These are phyloP conservation scores for Neopipo cinnamomea DNA, from an alignment of 2,113 vertebrate species.

Conservation along the genomic window DNA sequence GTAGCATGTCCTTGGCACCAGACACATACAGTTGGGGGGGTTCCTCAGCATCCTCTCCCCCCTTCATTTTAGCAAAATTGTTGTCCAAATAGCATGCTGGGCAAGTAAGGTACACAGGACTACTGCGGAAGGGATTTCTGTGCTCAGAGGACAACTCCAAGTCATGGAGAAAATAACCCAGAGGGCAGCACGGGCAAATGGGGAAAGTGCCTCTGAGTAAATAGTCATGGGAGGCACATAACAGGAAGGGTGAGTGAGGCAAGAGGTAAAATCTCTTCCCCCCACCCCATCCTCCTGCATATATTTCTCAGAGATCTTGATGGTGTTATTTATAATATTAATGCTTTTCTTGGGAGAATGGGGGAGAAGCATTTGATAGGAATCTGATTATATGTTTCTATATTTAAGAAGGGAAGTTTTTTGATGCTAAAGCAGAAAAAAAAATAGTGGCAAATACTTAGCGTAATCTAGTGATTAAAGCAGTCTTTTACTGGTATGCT, in stretches of 20 bases:
- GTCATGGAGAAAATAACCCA: not conserved
- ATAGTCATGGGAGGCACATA: not conserved
- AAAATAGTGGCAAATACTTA: not conserved
- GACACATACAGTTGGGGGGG: rapidly evolving
- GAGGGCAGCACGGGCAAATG: not conserved
- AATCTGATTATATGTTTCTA: not conserved
- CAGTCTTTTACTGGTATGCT: not conserved
- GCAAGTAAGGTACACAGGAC: not conserved
- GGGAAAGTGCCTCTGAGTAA: not conserved
- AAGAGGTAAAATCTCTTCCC: not conserved
- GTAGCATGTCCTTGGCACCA: not conserved
- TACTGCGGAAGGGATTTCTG: not conserved
- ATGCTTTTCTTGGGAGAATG: not conserved
- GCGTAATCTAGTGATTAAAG: not conserved
- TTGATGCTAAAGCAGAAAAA: not conserved
- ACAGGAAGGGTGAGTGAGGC: not conserved
- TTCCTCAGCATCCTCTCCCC: not conserved
- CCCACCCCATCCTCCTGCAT: rapidly evolving
- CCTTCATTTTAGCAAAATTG: not conserved
- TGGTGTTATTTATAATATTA: not conserved
- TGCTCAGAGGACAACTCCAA: not conserved
- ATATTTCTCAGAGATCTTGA: not conserved
- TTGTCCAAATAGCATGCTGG: not conserved
- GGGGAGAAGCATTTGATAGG: not conserved
- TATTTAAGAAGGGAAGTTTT: not conserved